phyloP scores from a whole-genome alignment of 2,113 vertebrate species.

The Misgurnus mizolepis region DNA sequence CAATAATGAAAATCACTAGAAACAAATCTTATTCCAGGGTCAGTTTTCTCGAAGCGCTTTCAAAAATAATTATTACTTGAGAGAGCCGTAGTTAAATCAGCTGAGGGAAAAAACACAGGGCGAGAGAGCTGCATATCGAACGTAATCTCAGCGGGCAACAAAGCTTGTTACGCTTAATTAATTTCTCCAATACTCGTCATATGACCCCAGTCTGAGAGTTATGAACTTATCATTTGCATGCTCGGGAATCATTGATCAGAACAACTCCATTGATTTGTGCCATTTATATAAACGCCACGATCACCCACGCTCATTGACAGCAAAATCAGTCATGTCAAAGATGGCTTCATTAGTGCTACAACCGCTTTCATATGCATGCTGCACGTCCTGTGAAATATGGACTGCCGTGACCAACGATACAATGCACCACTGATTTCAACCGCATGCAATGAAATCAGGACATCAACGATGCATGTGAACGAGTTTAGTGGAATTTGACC shows the following conservation, averaged over 20 bases:
- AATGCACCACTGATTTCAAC: slow-evolving; percentile 6
- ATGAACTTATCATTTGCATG: slow-evolving; percentile 36
- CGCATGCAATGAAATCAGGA: slow-evolving; percentile 3
- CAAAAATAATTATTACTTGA: not conserved
- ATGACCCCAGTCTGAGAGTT: slow-evolving; percentile 34
- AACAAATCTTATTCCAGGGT: no score
- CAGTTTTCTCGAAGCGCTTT: no score
- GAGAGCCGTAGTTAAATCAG: not conserved
- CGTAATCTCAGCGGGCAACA: not conserved
- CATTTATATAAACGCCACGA: slow-evolving; percentile 28
- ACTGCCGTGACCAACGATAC: not conserved
- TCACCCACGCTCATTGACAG: slow-evolving; percentile 29
- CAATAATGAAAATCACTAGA: no score
- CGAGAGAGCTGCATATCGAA: slow-evolving; percentile 1
- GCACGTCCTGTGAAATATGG: slow-evolving; percentile 34
- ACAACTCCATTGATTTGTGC: slow-evolving; percentile 43
- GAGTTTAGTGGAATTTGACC: not conserved
- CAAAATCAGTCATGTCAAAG: slow-evolving; percentile 50
- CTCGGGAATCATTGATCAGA: slow-evolving; percentile 46
- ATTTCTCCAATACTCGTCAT: slow-evolving; percentile 36
- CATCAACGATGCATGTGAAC: not conserved
- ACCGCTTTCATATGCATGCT: slow-evolving; percentile 23
- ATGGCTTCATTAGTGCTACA: slow-evolving; percentile 44
- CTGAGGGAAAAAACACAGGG: not conserved
- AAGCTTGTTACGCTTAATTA: slow-evolving; percentile 36